These are phyloP conservation scores for Brienomyrus longianalis DNA, from an alignment of 2,113 vertebrate species.

Conservation along the genomic window DNA sequence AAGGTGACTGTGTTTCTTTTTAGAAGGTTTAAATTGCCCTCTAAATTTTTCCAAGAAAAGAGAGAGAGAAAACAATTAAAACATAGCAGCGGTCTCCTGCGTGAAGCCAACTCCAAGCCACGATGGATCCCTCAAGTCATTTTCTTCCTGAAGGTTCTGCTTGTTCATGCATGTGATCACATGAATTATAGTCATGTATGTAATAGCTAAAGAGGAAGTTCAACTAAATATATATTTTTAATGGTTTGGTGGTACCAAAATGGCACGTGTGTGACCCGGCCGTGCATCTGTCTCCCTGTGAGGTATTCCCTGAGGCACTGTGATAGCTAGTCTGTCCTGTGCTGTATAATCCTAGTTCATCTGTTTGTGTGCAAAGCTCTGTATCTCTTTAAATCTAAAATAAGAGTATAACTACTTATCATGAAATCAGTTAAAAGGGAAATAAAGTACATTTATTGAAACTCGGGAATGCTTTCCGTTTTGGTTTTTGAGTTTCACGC, in stretches of 20 bases:
- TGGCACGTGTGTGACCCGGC: conserved; percentile 64
- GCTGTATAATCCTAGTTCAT: conserved; percentile 64
- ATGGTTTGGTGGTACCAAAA: conserved; percentile 73
- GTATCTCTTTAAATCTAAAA: conserved; percentile 55
- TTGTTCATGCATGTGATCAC: conserved; percentile 83
- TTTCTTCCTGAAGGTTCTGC: conserved; percentile 63
- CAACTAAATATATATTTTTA: conserved; percentile 61
- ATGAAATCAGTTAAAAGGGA: conserved; percentile 59
- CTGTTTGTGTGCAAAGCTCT: conserved; percentile 62
- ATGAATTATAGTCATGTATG: conserved; percentile 76
- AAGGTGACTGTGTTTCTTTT: conserved; percentile 34
- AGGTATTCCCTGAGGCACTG: conserved; percentile 68
- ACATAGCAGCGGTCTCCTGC: conserved; percentile 2
- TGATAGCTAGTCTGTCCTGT: conserved; percentile 54
- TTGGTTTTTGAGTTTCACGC: not conserved
- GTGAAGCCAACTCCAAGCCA: conserved; percentile 20
- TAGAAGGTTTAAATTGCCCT: conserved; percentile 37
- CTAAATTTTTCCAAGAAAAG: conserved; percentile 29
- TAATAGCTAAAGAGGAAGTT: conserved; percentile 71
- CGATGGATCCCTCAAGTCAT: conserved; percentile 38
- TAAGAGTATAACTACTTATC: conserved; percentile 65
- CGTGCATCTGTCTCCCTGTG: conserved; percentile 68
- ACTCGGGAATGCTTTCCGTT: conserved; percentile 26
- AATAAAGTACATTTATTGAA: conserved; percentile 72
- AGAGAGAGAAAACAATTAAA: conserved; percentile 35